Evolutionary conservation across 1,140 invertebrate species (phyloP), one percentile per base, ranked within the genome.

Genomic region (Telenomus remus): DNA sequence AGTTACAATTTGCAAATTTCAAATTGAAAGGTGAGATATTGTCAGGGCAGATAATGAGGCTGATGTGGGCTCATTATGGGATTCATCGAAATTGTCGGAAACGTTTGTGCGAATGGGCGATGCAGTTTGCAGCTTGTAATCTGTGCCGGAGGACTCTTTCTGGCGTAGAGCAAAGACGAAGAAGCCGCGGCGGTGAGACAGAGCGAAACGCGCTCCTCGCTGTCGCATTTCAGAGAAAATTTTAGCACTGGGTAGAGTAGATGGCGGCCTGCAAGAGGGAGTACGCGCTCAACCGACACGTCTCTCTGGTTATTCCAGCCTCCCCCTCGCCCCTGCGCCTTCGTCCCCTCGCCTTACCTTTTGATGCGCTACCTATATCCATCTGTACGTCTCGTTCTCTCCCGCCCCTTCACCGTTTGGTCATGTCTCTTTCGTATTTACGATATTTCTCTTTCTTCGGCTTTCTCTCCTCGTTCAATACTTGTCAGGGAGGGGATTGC

Each of bases 191-290:
- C 55, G 56, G 57, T 64, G 54, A 57, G 79, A n/a, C n/a, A 72
- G 80, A 27, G 19, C 19, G 19, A n/a, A 39, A 79, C 80, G 84
- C 84, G 84, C 81, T 82, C 79, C 80, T 85, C 84, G 84, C 81
- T 82, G 83, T 85, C 81, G 83, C 82, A 82, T 86, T 85, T 84
- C 79, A 84, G 81, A 81, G 83, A 81, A 82, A 78, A 85, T 77
- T 84, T 82, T 83, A 83, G 80, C 83, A 81, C 75, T 80, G 72
- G 73, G 5, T 35, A 70, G n/a, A n/a, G 51, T 79, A 76, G 81
- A 78, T 80, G 82, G 80, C 81, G 71, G 46, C 50, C n/a, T 48
- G 46, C 46, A 19, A 57, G 65, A 51, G 65, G 46, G 59, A 57
- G 77, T 59, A 59, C 56, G 69, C 64, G 78, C 74, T 76, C 57